phyloP scores from a whole-genome alignment of 2,888 invertebrate species.

The Xanthorhoe spadicearia region DNA sequence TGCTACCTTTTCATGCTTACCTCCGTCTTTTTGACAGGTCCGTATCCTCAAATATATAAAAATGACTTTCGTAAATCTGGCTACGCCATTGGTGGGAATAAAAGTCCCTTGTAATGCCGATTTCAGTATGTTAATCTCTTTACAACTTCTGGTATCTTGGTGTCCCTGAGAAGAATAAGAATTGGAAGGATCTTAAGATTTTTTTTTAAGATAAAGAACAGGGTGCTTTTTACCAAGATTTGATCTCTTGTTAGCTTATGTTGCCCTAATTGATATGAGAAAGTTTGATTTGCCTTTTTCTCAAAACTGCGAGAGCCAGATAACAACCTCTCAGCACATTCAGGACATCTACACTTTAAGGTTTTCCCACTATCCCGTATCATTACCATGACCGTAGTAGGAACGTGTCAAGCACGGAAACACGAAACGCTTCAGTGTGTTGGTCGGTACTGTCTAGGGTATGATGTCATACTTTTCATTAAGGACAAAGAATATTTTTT shows the following conservation, averaged over 20 bases:
- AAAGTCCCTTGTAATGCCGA: not conserved
- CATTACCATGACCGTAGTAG: no score
- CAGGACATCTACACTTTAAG: no score
- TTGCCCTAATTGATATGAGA: constrained; percentile 38
- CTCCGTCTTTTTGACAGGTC: constrained; percentile 8
- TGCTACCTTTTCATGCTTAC: constrained; percentile 4
- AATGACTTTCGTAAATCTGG: constrained; percentile 10
- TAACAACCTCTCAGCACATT: no score
- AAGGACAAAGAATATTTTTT: no score
- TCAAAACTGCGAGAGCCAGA: no score
- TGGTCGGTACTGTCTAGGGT: no score
- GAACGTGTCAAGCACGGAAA: no score
- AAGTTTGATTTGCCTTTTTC: constrained; percentile 4
- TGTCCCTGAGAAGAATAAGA: constrained; percentile 47
- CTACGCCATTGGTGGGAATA: constrained; percentile 9
- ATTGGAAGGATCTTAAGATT: not conserved
- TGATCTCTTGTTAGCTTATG: constrained; percentile 24
- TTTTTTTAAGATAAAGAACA: not conserved
- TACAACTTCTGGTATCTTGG: constrained; percentile 37
- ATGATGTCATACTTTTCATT: no score
- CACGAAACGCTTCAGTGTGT: no score
- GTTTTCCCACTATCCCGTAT: no score
- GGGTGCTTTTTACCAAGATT: constrained; percentile 11
- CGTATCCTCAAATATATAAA: constrained; percentile 16
- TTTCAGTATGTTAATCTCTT: constrained; percentile 10